Conservation (phyloP, 1,140 invertebrate species). For the Copidosoma floridanum region DNA sequence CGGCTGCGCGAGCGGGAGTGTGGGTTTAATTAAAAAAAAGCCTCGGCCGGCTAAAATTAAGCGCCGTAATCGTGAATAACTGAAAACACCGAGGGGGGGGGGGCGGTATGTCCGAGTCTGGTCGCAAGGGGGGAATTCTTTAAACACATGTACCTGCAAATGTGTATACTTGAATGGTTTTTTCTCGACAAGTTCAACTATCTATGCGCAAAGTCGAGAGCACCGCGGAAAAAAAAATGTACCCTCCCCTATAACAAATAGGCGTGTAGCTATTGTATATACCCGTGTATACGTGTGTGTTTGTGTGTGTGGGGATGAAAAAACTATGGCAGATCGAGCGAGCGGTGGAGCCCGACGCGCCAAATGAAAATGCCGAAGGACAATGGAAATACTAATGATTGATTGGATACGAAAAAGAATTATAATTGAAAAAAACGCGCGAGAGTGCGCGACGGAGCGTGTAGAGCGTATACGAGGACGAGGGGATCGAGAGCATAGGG, state of each 20-base stretch:
- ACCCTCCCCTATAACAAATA: too few relatives aligned
- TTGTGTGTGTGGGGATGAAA: neutral
- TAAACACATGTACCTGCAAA: too few relatives aligned
- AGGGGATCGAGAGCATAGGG: constrained; percentile 4
- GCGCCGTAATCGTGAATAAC: constrained; percentile 5
- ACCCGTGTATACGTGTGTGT: neutral
- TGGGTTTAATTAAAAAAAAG: constrained; percentile 9
- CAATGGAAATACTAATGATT: constrained; percentile 60
- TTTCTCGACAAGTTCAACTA: too few relatives aligned
- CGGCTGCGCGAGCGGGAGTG: too few relatives aligned
- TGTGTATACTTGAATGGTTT: too few relatives aligned
- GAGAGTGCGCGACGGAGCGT: constrained; percentile 33
- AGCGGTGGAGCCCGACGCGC: constrained; percentile 49
- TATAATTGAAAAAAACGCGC: constrained; percentile 59
- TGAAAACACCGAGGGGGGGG: neutral
- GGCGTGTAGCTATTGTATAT: too few relatives aligned
- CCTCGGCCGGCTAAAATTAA: constrained; percentile 8
- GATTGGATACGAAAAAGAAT: constrained; percentile 60
- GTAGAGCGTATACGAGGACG: neutral
- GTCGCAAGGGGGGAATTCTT: too few relatives aligned
- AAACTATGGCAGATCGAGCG: neutral
- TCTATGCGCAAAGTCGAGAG: neutral
- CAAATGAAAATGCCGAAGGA: constrained; percentile 60
- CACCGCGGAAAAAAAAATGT: neutral
- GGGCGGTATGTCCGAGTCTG: too few relatives aligned